Evolutionary conservation across 2,113 vertebrate species (phyloP), one percentile per base, ranked within the genome.

Genomic region (Nannobrachium achirus): DNA sequence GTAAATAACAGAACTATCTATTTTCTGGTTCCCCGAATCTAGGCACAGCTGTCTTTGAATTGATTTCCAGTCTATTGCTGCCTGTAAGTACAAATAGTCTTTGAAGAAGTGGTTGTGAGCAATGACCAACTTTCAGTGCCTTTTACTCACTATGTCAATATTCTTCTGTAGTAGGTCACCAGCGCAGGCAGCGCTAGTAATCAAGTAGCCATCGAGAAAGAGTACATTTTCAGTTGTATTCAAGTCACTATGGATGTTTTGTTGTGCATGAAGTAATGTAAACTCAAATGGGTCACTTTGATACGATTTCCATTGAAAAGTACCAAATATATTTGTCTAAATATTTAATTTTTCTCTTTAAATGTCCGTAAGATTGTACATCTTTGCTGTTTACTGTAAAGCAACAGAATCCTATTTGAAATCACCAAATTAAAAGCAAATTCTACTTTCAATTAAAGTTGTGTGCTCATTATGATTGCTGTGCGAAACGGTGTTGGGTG

Each of bases 71-170:
- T 33, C 25, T 33, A 33, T 3, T 11, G 19, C 11, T 3, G 20
- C 13, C 14, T 56, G 44, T 51, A 18, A 16, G 19, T 58, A 41
- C 16, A 40, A 20, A 58, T 41, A 7, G 38, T 38, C 49, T 46
- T 3, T 39, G 19, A 8, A 10, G 41, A 56, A 56, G 50, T 80
- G 55, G 16, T 74, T 66, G 63, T 81, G 41, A 55, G 76, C 18
- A 52, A 4, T 66, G 66, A 58, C 45, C 63, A 80, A 67, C 74
- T 33, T 69, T 88, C 69, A 88, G 88, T 88, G 86, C 87, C 87
- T 86, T 86, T 88, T 52, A 70, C 71, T 69, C 55, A 62, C 39
- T 63, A 67, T 64, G 44, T 84, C 8, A 56, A 9, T 75, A 65
- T 82, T 49, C 72, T 56, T 68, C 45, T 63, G 75, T 86, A 46